A percentile compares a stretch with the other conserved stretches of the same genome.
Conservation (phyloP, 2,888 invertebrate species). For the Pterostichus niger region DNA sequence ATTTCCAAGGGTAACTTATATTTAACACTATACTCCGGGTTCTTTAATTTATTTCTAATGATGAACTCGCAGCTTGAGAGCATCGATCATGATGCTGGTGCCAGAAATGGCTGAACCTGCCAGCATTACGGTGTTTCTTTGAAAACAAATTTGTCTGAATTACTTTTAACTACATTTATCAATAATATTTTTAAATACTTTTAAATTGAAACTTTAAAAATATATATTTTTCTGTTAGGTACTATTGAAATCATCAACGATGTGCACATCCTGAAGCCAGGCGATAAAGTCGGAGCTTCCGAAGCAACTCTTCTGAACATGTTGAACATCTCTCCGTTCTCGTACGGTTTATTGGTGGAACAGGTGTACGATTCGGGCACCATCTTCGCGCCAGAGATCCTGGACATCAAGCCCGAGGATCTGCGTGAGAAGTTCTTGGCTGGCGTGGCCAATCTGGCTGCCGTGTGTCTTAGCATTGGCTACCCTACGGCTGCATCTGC, state of each 20-base stretch:
- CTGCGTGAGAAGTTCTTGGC: slow-evolving; percentile 93
- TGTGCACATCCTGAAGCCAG: slow-evolving; percentile 94
- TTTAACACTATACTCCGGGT: slow-evolving; percentile 68
- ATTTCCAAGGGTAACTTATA: slow-evolving; percentile 91
- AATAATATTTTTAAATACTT: neutral
- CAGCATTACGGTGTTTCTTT: slow-evolving; percentile 69
- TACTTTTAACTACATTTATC: neutral
- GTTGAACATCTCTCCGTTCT: slow-evolving; percentile 99
- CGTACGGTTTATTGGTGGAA: slow-evolving; percentile 97
- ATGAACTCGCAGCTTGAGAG: slow-evolving; percentile 72
- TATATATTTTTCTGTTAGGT: slow-evolving; percentile 73
- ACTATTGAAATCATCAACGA: slow-evolving; percentile 99
- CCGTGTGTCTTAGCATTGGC: slow-evolving; percentile 94
- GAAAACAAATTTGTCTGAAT: slow-evolving; percentile 68
- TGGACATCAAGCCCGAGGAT: slow-evolving; percentile 99
- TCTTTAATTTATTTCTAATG: neutral
- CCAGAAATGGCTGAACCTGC: slow-evolving; percentile 78
- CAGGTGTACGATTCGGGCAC: slow-evolving; percentile 99
- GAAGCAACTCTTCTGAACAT: slow-evolving; percentile 99
- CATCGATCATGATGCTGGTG: slow-evolving; percentile 71
- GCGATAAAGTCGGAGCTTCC: slow-evolving; percentile 99
- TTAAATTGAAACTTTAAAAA: neutral
- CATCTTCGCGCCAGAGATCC: slow-evolving; percentile 96
- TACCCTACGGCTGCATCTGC: slow-evolving; percentile 98
- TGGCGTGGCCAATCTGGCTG: slow-evolving; percentile 96